phyloP scores from a whole-genome alignment of 2,113 vertebrate species.

The Ailuropoda melanoleuca region DNA sequence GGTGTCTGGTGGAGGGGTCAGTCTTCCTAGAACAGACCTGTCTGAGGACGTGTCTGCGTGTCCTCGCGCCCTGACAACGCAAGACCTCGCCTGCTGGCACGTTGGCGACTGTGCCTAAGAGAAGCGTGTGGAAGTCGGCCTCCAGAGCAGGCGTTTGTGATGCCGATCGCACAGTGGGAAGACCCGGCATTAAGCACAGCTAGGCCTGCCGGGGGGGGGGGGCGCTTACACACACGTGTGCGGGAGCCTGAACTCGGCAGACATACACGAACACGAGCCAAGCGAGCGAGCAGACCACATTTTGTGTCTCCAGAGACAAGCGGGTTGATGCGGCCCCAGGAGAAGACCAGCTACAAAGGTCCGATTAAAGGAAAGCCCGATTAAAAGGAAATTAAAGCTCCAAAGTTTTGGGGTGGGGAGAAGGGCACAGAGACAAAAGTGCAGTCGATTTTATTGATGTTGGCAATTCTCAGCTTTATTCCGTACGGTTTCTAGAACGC shows the following conservation, averaged over 20 bases:
- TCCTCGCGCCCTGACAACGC: too few relatives aligned
- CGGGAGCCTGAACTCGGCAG: not conserved
- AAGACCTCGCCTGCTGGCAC: too few relatives aligned
- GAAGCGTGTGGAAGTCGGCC: too few relatives aligned
- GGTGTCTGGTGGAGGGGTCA: too few relatives aligned
- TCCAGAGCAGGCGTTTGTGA: too few relatives aligned
- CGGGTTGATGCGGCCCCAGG: not conserved
- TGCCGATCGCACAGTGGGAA: too few relatives aligned
- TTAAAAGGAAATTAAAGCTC: not conserved
- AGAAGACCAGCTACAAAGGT: not conserved
- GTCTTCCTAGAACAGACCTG: too few relatives aligned
- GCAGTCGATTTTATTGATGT: not conserved
- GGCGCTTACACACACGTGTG: not conserved
- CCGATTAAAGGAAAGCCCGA: not conserved
- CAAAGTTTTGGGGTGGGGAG: not conserved
- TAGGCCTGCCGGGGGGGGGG: too few relatives aligned
- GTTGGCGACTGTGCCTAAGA: too few relatives aligned
- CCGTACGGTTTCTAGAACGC: not conserved
- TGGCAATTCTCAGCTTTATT: not conserved
- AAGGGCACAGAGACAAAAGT: not conserved
- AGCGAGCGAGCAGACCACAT: not conserved
- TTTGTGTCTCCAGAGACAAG: not conserved
- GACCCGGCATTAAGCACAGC: too few relatives aligned
- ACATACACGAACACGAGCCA: not conserved
- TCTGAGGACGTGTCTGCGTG: too few relatives aligned